Conservation (phyloP, 2,888 invertebrate genomes). For the Desoria tigrina region DNA sequence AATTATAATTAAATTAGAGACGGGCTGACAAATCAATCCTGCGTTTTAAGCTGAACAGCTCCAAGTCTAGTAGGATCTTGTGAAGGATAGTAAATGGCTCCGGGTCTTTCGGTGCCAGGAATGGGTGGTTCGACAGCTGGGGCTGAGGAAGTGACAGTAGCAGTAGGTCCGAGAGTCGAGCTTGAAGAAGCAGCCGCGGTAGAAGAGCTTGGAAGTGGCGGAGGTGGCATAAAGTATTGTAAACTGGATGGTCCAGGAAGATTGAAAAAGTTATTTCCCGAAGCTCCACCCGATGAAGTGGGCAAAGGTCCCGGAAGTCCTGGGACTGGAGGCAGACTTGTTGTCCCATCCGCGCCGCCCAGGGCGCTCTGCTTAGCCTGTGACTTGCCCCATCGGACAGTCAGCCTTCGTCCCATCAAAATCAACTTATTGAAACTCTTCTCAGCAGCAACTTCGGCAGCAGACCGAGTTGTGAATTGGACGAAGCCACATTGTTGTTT, state of each 20-base stretch:
- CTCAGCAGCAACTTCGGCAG: constrained; percentile 92
- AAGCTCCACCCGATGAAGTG: constrained; percentile 38
- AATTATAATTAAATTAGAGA: no score
- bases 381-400: constrained; percentile 98
- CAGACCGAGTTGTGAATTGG: constrained; percentile 85
- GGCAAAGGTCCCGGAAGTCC: constrained; percentile 48
- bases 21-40: neutral
- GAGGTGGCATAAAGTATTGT: constrained; percentile 66
- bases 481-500: constrained; percentile 96
- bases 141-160: constrained; percentile 57
- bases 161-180: no score
- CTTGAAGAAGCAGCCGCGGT: constrained; percentile 57
- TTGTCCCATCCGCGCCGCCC: constrained; percentile 59
- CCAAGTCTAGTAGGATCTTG: constrained; percentile 95
- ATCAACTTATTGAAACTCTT: constrained; percentile 92
- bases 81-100: constrained; percentile 81
- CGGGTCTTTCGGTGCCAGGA: constrained; percentile 55
- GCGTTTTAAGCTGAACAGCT: constrained; percentile 46
- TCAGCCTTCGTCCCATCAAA: constrained; percentile 79
- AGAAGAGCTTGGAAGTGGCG: constrained; percentile 62
- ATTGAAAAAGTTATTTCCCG: constrained; percentile 56
- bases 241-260: constrained; percentile 59
- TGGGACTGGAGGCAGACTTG: constrained; percentile 65
- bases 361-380: constrained; percentile 64
- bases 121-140: constrained; percentile 57